phyloP scores from a whole-genome alignment of 1,140 invertebrate species.

The Macrobrachium nipponense region DNA sequence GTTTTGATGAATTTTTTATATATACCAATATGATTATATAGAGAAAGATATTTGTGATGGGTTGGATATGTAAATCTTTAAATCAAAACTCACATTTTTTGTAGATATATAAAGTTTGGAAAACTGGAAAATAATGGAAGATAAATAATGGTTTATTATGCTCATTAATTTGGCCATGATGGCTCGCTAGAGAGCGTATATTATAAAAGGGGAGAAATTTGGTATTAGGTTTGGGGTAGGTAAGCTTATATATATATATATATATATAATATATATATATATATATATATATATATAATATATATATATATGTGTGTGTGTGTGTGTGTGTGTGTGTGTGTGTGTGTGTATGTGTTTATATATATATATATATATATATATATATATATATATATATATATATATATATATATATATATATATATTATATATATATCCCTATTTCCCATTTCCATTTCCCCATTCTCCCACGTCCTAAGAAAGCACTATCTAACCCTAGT shows the following conservation, averaged over 20 bases:
- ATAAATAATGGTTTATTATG: no score
- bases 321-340: not conserved
- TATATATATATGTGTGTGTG: not conserved
- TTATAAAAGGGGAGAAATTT: not conserved
- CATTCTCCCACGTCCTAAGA: no score
- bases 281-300: conserved; percentile 20
- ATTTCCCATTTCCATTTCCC: not conserved
- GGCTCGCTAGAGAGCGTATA: not conserved
- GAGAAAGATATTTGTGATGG: no score
- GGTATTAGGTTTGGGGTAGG: not conserved
- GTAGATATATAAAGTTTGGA: no score
- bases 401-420: not conserved
- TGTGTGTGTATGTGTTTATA: not conserved
- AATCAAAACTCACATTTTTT: no score
- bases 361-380: conserved; percentile 14
- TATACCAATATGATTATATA: no score
- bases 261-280: conserved; percentile 15
- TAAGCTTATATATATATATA: not conserved
- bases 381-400: conserved; percentile 7
- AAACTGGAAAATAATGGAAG: no score
- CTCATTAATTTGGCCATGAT: no score
- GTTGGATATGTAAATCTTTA: no score
- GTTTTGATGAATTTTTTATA: no score
- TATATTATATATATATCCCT: not conserved
- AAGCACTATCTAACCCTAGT: no score